Base-by-base conservation (phyloP, 2,888 invertebrate genomes). In the Phlogophora meticulosa region DNA sequence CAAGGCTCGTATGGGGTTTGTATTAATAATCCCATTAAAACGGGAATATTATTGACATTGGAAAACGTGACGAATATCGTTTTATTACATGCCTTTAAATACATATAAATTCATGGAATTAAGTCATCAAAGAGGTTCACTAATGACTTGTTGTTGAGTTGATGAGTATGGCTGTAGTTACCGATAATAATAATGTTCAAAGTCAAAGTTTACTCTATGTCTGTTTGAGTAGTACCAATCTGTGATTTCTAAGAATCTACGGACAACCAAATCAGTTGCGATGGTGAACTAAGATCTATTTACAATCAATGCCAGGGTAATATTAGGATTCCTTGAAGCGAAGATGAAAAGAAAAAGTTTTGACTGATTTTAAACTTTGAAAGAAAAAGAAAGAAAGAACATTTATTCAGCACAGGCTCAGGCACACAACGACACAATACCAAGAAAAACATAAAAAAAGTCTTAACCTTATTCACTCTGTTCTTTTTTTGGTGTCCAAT, bases 41-140 rank as follows among this genome's bases (percentile, higher is more conserved):
- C n/a, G n/a, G n/a, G n/a, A 40, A 72, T 36, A 42, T 0, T 22
- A 40, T 40, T 58, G 17, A 38, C 15, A 1, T 4, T 13, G 9
- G 22, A 5, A 11, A 36, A 28, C 20, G 17, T 34, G 4, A 42
- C 11, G n/a, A 22, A 40, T 40, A 11, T 11, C 0, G 10, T 22
- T 52, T 65, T 53, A 53, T n/a, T 68, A 55, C 38, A 46, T 34
- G 60, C 22, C 15, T 45, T 15, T 34, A 60, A 34, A 38, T 34
- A 15, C 11, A 0, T 43, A 46, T 51, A 24, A 46, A 59, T 65
- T 73, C 60, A 49, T 42, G 40, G 68, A 66, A 74, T 67, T 61
- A 38, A 32, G n/a, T 75, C 79, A 68, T 75, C 60, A 51, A 67
- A 67, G 36, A n/a, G 13, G 17, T 78, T 24, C 40, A 17, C 32